phyloP scores from a whole-genome alignment of 2,113 vertebrate genomes.

The Onychorhynchus coronatus region DNA sequence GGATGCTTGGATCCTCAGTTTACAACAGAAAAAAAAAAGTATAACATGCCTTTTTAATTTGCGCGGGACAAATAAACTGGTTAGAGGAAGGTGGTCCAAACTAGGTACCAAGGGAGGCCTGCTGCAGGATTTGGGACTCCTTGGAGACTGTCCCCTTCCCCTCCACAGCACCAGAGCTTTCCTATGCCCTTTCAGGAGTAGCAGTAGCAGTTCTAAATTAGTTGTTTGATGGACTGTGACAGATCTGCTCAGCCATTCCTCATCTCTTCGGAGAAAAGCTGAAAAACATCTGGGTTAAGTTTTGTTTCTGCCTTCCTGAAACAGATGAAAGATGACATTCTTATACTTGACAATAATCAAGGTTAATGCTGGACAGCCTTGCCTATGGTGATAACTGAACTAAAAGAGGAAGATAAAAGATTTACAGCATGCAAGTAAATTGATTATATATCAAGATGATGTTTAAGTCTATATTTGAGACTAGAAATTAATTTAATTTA shows the following conservation, averaged over 20 bases:
- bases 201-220: neutral
- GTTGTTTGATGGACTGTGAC: neutral
- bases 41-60: neutral
- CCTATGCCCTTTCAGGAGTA: neutral
- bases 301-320: neutral
- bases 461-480: neutral
- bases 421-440: neutral
- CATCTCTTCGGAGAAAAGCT: neutral
- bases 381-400: neutral
- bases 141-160: too few relatives aligned
- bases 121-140: neutral
- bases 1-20: neutral
- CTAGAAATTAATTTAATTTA: neutral
- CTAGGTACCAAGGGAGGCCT: neutral
- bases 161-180: neutral
- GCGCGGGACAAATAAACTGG: neutral
- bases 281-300: neutral
- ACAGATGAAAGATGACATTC: neutral
- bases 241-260: neutral
- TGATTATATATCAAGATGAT: neutral
- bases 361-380: neutral
- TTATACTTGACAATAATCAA: neutral
- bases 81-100: neutral
- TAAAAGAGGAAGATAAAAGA: neutral
- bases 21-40: too few relatives aligned